Conservation (phyloP, 2,797 vertebrate species). For the Lacerta bilineata region DNA sequence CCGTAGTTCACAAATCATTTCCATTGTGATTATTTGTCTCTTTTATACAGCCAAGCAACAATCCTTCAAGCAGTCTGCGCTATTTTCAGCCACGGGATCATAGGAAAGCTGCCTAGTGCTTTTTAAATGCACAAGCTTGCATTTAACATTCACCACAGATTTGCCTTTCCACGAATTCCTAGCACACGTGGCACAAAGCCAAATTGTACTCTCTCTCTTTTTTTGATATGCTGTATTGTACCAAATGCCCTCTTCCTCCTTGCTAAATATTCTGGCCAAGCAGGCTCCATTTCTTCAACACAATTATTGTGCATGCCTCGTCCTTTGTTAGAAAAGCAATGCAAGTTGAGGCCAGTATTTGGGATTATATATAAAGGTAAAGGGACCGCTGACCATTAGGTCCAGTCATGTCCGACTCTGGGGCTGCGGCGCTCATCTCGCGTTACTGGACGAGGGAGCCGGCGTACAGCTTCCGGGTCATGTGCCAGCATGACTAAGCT, state of each 20-base stretch:
- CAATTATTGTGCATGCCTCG: neutral
- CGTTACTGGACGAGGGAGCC: no score
- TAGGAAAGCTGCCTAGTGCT: slow-evolving; percentile 12
- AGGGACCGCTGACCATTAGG: no score
- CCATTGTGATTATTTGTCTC: slow-evolving; percentile 44
- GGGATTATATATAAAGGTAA: neutral
- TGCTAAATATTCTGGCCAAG: neutral
- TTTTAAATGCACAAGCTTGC: slow-evolving; percentile 9
- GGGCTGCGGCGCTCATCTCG: no score
- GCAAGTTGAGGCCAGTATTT: neutral
- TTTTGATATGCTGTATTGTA: neutral
- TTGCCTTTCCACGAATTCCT: neutral
- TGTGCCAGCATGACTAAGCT: no score
- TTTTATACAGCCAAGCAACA: slow-evolving; percentile 43
- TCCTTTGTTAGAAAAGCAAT: neutral
- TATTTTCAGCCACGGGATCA: neutral
- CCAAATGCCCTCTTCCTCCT: neutral
- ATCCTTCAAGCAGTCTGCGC: neutral
- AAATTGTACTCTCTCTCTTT: slow-evolving; percentile 11
- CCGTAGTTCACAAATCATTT: slow-evolving; percentile 45
- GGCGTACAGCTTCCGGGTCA: no score
- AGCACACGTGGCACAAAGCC: neutral
- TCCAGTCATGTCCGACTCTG: no score
- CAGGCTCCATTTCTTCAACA: neutral
- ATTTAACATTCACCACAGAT: slow-evolving; percentile 4